These are phyloP conservation scores for Takifugu bimaculatus DNA, from an alignment of 2,113 vertebrate species.

Conservation along the genomic window DNA sequence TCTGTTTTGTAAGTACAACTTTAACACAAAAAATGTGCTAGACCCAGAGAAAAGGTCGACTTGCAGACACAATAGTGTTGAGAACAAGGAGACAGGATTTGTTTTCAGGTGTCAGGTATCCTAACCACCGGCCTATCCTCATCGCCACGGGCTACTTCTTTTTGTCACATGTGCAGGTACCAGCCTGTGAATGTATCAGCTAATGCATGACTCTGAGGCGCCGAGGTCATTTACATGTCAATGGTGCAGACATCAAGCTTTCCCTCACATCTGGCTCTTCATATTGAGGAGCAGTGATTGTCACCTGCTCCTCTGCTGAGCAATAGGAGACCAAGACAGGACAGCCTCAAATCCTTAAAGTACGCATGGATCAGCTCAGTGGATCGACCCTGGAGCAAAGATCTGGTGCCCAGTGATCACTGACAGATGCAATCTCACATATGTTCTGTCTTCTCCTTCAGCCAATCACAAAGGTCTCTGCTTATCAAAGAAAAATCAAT, in stretches of 20 bases:
- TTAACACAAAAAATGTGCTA: neutral
- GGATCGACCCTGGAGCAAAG: neutral
- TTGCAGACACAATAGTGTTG: slow-evolving; percentile 25
- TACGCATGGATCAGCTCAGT: neutral
- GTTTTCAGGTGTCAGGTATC: slow-evolving; percentile 62
- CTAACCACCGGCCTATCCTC: slow-evolving; percentile 24
- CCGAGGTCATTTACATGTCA: neutral
- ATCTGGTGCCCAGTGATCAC: neutral
- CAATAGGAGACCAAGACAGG: neutral
- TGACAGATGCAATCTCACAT: neutral
- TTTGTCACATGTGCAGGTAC: slow-evolving; percentile 30
- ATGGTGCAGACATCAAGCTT: neutral
- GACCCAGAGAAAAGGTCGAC: slow-evolving; percentile 2
- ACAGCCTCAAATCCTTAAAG: neutral
- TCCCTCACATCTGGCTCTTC: neutral
- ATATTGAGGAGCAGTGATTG: slow-evolving; percentile 9
- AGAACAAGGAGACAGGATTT: slow-evolving; percentile 51
- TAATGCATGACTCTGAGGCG: slow-evolving; percentile 12
- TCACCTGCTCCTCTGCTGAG: neutral
- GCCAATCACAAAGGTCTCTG: neutral
- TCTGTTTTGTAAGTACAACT: neutral
- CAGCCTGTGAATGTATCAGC: slow-evolving; percentile 30
- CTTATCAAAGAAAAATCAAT: slow-evolving; percentile 9
- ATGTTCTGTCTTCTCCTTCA: neutral
- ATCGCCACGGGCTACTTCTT: slow-evolving; percentile 22